Evolutionary conservation across 2,888 invertebrate species (phyloP), one percentile per base, ranked within the genome.

Genomic region (Parapristionchus giblindavisi): DNA sequence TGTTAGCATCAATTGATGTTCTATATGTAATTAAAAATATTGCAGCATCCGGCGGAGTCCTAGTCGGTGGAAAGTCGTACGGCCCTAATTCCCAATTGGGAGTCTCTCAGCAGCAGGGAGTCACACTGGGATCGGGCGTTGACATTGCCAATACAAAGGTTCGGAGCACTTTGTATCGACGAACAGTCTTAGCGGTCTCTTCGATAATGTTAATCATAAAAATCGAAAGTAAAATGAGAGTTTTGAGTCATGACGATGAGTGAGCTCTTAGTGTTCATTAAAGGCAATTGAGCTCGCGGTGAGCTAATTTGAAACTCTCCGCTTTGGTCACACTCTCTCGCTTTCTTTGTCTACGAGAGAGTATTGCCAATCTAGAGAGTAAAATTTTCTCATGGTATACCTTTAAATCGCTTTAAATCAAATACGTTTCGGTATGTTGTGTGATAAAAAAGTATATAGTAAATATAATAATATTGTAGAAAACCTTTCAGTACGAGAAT

Each of bases 111-210:
- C 48, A 54, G 38, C 52, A 54, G 54, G 54, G 54, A 5, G 11
- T 70, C 14, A 21, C 34, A 17, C 38, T 54, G 17, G 70, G 54
- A 36, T 27, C 24, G 3, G 70, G 38, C 27, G 54, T 70, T 1
- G 70, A 70, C 32, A 11, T 70, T 3, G 54, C 66, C 32, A 66
- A 24, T 8, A 66, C 63, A 8, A 38, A 63, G 63, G 63, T 63
- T 21, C 11, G 43, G 11, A 43, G 43, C 43, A 43, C 43, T 14
- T 8, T 43, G 43, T 14, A 43, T 14, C 17, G 43, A 43, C 17
- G 43, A 14, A 43, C 8, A 17, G n/a, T n/a, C n/a, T n/a, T n/a
- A n/a, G n/a, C n/a, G n/a, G n/a, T n/a, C n/a, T n/a, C n/a, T n/a
- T n/a, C n/a, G n/a, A n/a, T n/a, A n/a, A n/a, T n/a, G n/a, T n/a